These are phyloP conservation scores for Drosophila subpulchrella DNA, from an alignment of 1,140 invertebrate species.

Conservation along the genomic window DNA sequence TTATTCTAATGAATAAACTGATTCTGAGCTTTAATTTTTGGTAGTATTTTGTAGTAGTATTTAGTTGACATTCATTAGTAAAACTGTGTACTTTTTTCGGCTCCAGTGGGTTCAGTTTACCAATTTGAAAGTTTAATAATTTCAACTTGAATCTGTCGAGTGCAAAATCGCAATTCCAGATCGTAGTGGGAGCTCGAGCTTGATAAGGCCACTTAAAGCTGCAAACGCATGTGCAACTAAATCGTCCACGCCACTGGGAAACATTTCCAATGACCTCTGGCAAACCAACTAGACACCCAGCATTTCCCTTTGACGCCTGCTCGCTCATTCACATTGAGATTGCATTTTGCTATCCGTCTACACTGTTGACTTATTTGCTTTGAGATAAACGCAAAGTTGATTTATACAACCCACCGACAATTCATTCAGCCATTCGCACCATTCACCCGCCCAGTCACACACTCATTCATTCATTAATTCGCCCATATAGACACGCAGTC, in stretches of 20 bases:
- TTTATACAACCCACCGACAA: constrained; percentile 82
- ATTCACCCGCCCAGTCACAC: constrained; percentile 25
- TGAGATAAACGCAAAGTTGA: constrained; percentile 82
- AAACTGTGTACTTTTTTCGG: not conserved
- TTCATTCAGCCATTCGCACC: constrained; percentile 80
- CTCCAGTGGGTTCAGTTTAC: constrained; percentile 26
- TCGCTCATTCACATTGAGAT: constrained; percentile 61
- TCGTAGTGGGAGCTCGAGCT: constrained; percentile 8
- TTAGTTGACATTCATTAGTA: too few species aligned
- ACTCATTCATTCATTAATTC: constrained; percentile 31
- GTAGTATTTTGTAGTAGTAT: too few species aligned
- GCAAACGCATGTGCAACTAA: constrained; percentile 66
- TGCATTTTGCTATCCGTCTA: constrained; percentile 78
- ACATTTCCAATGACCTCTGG: constrained; percentile 21
- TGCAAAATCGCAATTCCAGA: constrained; percentile 38
- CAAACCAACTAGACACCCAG: constrained; percentile 3
- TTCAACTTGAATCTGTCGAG: constrained; percentile 40
- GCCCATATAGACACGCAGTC: constrained; percentile 72
- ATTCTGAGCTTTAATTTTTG: too few species aligned
- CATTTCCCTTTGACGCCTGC: constrained; percentile 1
- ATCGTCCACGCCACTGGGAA: constrained; percentile 62
- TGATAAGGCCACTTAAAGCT: constrained; percentile 53
- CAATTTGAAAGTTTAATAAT: constrained; percentile 37
- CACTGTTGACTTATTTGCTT: constrained; percentile 82
- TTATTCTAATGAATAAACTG: too few species aligned